Percentiles rank a stretch among this genome's conserved stretches.
Conservation (phyloP, 1,140 invertebrate species). For the Lepidurus arcticus region DNA sequence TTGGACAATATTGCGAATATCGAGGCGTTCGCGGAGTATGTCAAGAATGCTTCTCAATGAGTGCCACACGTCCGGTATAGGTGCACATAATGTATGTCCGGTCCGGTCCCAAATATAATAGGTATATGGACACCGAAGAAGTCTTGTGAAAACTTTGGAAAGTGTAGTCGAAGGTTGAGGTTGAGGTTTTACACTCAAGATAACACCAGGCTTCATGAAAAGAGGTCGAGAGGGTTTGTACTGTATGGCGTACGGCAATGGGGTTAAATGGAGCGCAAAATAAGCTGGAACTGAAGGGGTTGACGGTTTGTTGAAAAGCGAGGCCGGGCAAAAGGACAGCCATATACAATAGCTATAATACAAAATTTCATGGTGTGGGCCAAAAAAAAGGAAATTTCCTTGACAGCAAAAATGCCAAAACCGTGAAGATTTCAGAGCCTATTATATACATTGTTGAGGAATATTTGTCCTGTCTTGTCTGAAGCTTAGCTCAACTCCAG, state of each 20-base stretch:
- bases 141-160: neutral
- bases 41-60: neutral
- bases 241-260: neutral
- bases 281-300: neutral
- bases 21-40: neutral
- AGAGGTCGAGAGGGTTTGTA: neutral
- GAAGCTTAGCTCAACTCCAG: too few relatives aligned
- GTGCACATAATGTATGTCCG: constrained; percentile 2
- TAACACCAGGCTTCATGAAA: neutral
- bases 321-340: neutral
- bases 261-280: constrained; percentile 14
- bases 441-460: too few relatives aligned
- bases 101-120: neutral
- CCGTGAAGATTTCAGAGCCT: too few relatives aligned
- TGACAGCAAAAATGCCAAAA: neutral
- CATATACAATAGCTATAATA: neutral
- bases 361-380: neutral
- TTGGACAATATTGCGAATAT: neutral
- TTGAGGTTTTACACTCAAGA: neutral
- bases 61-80: neutral
- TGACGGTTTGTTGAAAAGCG: neutral
- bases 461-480: too few relatives aligned
- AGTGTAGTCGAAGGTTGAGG: neutral
- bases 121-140: neutral
- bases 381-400: neutral